Percentiles rank a stretch among this genome's conserved stretches.
phyloP scores from a whole-genome alignment of 2,888 invertebrate genomes.

The Hirtodrosophila histrioides region DNA sequence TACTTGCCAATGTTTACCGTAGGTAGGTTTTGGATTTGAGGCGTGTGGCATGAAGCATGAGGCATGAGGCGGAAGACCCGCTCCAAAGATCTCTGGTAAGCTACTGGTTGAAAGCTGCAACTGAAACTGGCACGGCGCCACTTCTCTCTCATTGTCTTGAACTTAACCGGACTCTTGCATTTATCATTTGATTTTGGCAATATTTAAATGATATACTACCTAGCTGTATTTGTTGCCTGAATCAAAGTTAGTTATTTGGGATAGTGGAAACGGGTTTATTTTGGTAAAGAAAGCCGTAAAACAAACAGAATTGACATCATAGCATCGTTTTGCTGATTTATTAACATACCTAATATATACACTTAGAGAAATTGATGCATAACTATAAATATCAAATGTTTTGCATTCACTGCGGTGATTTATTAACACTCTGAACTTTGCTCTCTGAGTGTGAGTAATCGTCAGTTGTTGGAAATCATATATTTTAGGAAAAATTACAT shows the following conservation, averaged over 20 bases:
- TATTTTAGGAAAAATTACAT: too few relatives aligned
- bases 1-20: constrained; percentile 11
- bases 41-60: too few relatives aligned
- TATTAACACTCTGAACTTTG: too few relatives aligned
- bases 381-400: background rate
- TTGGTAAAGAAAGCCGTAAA: background rate
- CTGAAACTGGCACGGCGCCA: constrained; percentile 1
- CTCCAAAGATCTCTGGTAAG: constrained; percentile 12
- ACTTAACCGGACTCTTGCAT: background rate
- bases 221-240: constrained; percentile 7
- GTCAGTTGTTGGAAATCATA: too few relatives aligned
- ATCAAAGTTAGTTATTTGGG: constrained; percentile 1
- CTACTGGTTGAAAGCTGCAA: constrained; percentile 32
- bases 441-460: too few relatives aligned
- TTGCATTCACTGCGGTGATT: too few relatives aligned
- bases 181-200: constrained; percentile 13
- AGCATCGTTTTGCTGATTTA: constrained; percentile 37
- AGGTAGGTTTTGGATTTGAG: background rate
- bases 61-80: constrained; percentile 8
- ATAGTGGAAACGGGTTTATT: constrained; percentile 38
- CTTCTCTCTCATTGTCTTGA: constrained; percentile 5
- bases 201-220: constrained; percentile 12
- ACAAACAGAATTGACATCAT: constrained; percentile 43
- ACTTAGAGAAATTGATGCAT: background rate
- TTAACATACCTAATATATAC: background rate